These are phyloP conservation scores for Phaedon cochleariae DNA, from an alignment of 2,888 invertebrate species.

Conservation along the genomic window DNA sequence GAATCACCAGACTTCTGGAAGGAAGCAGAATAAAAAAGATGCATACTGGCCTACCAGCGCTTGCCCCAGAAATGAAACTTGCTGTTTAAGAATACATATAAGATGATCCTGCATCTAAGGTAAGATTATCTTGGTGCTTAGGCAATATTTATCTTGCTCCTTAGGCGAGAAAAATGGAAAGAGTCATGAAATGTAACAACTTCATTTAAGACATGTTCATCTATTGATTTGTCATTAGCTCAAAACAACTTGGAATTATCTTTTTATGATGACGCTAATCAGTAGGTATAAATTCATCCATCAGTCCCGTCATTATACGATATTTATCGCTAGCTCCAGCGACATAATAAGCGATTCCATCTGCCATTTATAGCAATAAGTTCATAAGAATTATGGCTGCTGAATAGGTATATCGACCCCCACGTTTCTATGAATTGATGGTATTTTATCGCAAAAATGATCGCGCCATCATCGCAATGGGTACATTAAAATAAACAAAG, in stretches of 20 bases:
- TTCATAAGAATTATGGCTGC: slow-evolving; percentile 10
- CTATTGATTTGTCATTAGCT: background rate
- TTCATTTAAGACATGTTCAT: too few relatives aligned
- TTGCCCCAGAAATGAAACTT: too few relatives aligned
- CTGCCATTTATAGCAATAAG: background rate
- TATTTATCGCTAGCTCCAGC: background rate
- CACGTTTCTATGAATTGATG: slow-evolving; percentile 44
- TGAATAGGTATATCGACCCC: slow-evolving; percentile 35
- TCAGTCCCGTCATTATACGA: background rate
- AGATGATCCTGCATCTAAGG: too few relatives aligned
- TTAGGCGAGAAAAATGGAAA: too few relatives aligned
- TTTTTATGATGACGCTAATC: background rate
- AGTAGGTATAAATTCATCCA: background rate
- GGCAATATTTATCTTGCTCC: too few relatives aligned
- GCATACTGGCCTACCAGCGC: too few relatives aligned
- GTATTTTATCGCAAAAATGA: slow-evolving; percentile 33
- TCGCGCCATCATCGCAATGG: slow-evolving; percentile 30
- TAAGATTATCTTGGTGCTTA: too few relatives aligned
- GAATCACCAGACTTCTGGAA: too few relatives aligned
- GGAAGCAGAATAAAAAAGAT: too few relatives aligned
- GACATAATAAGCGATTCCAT: slow-evolving; percentile 15
- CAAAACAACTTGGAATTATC: background rate
- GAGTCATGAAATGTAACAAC: too few relatives aligned
- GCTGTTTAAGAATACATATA: too few relatives aligned
- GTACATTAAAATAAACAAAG: slow-evolving; percentile 37